Evolutionary conservation across 2,113 vertebrate species (phyloP).

Genomic region (Fregetta grallaria): DNA sequence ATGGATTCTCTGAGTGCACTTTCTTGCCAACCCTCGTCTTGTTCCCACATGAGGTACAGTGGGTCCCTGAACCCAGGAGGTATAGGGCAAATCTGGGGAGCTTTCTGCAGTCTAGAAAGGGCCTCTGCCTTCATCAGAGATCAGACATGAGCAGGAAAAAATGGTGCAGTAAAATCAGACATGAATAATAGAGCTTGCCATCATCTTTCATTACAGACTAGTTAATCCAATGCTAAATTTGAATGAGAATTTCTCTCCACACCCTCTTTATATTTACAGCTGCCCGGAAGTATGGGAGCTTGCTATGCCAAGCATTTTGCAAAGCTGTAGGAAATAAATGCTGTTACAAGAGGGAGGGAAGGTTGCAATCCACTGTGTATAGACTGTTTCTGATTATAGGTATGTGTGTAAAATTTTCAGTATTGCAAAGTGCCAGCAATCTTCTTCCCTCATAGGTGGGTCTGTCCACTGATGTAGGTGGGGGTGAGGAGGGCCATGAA

Average conservation of each 20-base stretch:
- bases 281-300: background rate
- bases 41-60: background rate
- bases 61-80: background rate
- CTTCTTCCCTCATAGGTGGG: background rate
- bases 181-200: background rate
- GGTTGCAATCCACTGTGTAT: background rate
- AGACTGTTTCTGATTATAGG: background rate
- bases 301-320: background rate
- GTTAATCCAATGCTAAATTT: background rate
- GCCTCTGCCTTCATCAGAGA: background rate
- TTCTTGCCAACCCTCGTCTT: background rate
- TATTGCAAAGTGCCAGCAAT: background rate
- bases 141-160: background rate
- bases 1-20: background rate
- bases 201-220: background rate
- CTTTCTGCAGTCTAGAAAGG: background rate
- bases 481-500: accelerated
- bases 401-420: background rate
- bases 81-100: background rate
- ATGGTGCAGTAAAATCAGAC: background rate
- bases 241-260: background rate
- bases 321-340: background rate
- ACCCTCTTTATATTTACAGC: background rate
- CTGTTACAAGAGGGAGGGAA: background rate
- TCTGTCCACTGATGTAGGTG: background rate